phyloP scores from a whole-genome alignment of 2,113 vertebrate genomes.

The Vidua chalybeata region DNA sequence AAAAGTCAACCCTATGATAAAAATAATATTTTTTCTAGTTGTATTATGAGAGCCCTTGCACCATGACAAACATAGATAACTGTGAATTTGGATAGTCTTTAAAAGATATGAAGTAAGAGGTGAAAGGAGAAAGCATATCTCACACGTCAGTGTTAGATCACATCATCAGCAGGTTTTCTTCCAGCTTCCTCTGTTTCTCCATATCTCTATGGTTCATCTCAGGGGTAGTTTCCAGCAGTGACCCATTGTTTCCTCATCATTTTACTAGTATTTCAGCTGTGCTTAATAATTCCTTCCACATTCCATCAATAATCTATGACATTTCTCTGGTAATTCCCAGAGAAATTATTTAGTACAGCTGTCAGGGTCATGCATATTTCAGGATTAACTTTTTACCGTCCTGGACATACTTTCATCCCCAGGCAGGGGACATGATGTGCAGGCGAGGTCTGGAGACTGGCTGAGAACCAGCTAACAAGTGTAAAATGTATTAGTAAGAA shows the following conservation, averaged over 20 bases:
- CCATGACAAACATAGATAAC: accelerated
- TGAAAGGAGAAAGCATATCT: neutral
- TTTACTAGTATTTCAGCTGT: neutral
- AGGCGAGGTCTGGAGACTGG: neutral
- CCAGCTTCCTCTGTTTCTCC: neutral
- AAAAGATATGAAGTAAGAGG: neutral
- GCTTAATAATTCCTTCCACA: slow-evolving; percentile 20
- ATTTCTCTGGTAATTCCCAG: slow-evolving; percentile 30
- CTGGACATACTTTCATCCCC: neutral
- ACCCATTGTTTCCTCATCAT: neutral
- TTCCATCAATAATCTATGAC: neutral
- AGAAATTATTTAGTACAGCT: neutral
- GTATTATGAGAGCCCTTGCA: neutral
- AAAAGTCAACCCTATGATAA: accelerated
- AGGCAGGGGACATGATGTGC: neutral
- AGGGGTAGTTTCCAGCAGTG: slow-evolving; percentile 11
- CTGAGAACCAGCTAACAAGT: neutral
- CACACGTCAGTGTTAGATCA: neutral
- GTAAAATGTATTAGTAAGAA: neutral
- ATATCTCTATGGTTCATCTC: neutral
- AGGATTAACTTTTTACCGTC: neutral
- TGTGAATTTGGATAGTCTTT: neutral
- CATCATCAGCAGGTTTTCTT: neutral
- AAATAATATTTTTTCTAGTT: neutral
- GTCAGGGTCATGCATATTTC: neutral